phyloP scores from a whole-genome alignment of 1,140 invertebrate species.

The Potamilus streckersoni region DNA sequence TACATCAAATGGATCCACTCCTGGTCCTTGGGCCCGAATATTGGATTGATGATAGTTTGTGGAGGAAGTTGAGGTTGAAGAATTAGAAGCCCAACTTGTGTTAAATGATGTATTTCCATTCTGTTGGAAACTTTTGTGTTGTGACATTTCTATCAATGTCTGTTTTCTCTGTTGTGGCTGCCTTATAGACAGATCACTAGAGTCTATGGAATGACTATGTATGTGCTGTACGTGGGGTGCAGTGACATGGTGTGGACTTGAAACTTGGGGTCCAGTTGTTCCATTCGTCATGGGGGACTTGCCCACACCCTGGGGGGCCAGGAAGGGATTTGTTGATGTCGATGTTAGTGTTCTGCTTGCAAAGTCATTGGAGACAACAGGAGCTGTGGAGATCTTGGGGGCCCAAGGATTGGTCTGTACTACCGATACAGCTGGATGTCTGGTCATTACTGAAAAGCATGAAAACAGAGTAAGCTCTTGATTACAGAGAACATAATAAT shows the following conservation, averaged over 20 bases:
- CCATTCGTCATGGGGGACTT: constrained; percentile 25
- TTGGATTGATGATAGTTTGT: constrained; percentile 54
- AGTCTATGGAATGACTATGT: constrained; percentile 74
- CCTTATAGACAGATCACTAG: constrained; percentile 48
- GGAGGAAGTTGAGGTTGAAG: constrained; percentile 30
- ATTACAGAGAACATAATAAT: constrained; percentile 19
- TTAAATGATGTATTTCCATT: constrained; percentile 36
- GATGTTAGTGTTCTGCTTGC: constrained; percentile 64
- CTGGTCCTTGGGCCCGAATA: constrained; percentile 53
- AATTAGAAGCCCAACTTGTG: constrained; percentile 27
- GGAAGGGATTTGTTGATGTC: constrained; percentile 72
- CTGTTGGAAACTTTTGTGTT: constrained; percentile 52
- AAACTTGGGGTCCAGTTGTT: constrained; percentile 33
- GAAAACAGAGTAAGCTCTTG: background rate
- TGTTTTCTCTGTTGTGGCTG: constrained; percentile 37
- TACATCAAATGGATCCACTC: constrained; percentile 85
- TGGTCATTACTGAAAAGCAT: background rate
- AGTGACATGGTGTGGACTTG: constrained; percentile 31
- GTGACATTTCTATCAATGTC: constrained; percentile 47
- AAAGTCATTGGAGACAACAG: constrained; percentile 5
- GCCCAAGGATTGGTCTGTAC: constrained; percentile 5
- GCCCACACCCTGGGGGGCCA: constrained; percentile 54
- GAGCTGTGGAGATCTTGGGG: background rate
- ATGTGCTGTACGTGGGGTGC: constrained; percentile 66
- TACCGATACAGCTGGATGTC: background rate